Evolutionary conservation across 2,797 vertebrate species (phyloP).

Genomic region (Lagocephalus sceleratus): DNA sequence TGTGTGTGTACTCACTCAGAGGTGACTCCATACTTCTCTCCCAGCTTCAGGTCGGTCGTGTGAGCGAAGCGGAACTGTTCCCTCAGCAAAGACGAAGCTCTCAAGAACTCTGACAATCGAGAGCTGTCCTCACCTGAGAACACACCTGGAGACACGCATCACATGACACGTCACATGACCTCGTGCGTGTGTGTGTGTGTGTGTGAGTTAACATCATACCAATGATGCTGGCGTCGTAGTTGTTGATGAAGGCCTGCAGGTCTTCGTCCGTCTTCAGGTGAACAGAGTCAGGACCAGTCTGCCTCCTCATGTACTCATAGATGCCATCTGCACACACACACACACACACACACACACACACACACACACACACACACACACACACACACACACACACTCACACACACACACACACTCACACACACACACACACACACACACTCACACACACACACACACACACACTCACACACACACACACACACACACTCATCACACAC

Average conservation of each 20-base stretch:
- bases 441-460: slow-evolving; percentile 9
- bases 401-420: slow-evolving; percentile 2
- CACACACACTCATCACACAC: slow-evolving; percentile 9
- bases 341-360: slow-evolving; percentile 16
- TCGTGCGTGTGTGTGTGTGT: neutral
- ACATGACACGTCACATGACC: neutral
- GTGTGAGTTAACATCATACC: slow-evolving; percentile 44
- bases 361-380: slow-evolving; percentile 13
- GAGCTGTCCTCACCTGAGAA: slow-evolving; percentile 57
- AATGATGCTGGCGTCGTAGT: slow-evolving; percentile 73
- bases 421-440: slow-evolving; percentile 18
- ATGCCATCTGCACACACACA: slow-evolving; percentile 67
- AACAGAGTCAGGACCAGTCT: slow-evolving; percentile 72
- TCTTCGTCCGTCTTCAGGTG: slow-evolving; percentile 56
- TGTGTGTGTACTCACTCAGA: slow-evolving; percentile 61
- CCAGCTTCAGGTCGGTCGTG: slow-evolving; percentile 45
- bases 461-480: slow-evolving; percentile 20
- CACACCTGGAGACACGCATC: slow-evolving; percentile 61
- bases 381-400: slow-evolving; percentile 13
- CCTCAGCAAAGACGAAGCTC: slow-evolving; percentile 68
- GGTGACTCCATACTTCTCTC: slow-evolving; percentile 18
- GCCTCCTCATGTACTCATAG: slow-evolving; percentile 71
- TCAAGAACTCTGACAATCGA: slow-evolving; percentile 65
- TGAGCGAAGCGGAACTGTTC: slow-evolving; percentile 77
- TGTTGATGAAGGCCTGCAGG: slow-evolving; percentile 62